Base-by-base conservation (phyloP, 1,140 invertebrate species). In the Aphis craccivora region DNA sequence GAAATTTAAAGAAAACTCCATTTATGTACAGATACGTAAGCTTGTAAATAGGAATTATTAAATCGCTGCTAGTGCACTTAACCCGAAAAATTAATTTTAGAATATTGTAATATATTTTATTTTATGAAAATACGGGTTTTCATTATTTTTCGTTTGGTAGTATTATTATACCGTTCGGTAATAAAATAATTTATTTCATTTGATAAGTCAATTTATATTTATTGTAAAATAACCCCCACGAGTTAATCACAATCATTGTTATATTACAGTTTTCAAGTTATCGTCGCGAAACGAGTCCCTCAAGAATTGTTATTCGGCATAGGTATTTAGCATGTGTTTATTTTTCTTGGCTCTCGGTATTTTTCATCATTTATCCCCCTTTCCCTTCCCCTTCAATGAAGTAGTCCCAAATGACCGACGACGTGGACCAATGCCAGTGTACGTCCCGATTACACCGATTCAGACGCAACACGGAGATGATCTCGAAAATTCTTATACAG, bases 351-450 rank as follows among this genome's bases (percentile, higher is more conserved):
- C 87, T 89, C 20, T n/a, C 11, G 8, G 6, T 25, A 35, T 51
- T 55, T 55, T 53, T 89, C 48, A 89, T 23, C 48, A 87, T 89
- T 89, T 55, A 89, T 55, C 8, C 25, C 43, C 48, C 45, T 11
- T 40, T 40, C 43, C 6, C 43, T 5, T 45, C 45, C 48, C 3
- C 37, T 40, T 2, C n/a, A 14, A 89, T 23, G n/a, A n/a, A 53
- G 22, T 53, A 22, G 48, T 53, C n/a, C 87, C 87, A 89, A 89
- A 55, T 53, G 48, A 89, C 48, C n/a, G 23, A 3, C 20, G 22
- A 37, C n/a, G 48, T 89, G 45, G 87, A 53, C 87, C 87, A 9
- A 53, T 53, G 87, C 51, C 87, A 89, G 87, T 89, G 87, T 89
- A 4, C 30, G 20, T 89, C n/a, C n/a, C 8, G 48, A 89, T 89